Evolutionary conservation across 2,797 vertebrate species (phyloP), one percentile per base, ranked within the genome.

Genomic region (Botia kubotai): DNA sequence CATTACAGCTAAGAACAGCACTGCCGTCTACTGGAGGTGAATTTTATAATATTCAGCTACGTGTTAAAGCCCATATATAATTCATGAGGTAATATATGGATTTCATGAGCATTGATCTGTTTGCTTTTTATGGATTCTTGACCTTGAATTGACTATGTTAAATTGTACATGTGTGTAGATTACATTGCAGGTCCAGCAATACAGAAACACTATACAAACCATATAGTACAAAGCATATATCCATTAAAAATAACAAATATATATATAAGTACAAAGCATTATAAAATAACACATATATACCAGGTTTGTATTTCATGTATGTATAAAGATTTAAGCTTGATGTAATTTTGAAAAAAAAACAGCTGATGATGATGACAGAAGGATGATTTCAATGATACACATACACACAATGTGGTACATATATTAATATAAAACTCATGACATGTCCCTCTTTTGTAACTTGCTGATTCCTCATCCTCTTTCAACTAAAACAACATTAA

Each of bases 71-170:
- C 43, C 2, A 2, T 46, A 1, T 46, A 11, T 11, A 46, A 46
- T 10, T 2, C 4, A 33, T 33, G 33, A 1, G 8, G 43, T 1
- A 33, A 4, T 14, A 3, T 29, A 14, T 14, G 26, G 7, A 39
- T 39, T 65, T n/a, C 16, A 36, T 53, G 36, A 43, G 46, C 83
- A 82, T 84, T 83, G 80, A 78, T 76, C 39, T 85, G n/a, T 63
- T 70, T 62, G 66, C 46, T 53, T 19, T 14, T 86, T 84, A 82
- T 76, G 57, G 74, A 62, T 43, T 17, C 1, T 14, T 60, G 77
- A 16, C 86, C 87, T 88, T 87, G 83, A 75, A 72, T 55, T 43
- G 7, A 48, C 36, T 29, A 72, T 19, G 23, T 8, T 75, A 55
- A 80, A 58, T 33, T 67, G 63, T n/a, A 58, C 66, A 23, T 66